Evolutionary conservation across 2,888 invertebrate species (phyloP).

Genomic region (Rutpela maculata): DNA sequence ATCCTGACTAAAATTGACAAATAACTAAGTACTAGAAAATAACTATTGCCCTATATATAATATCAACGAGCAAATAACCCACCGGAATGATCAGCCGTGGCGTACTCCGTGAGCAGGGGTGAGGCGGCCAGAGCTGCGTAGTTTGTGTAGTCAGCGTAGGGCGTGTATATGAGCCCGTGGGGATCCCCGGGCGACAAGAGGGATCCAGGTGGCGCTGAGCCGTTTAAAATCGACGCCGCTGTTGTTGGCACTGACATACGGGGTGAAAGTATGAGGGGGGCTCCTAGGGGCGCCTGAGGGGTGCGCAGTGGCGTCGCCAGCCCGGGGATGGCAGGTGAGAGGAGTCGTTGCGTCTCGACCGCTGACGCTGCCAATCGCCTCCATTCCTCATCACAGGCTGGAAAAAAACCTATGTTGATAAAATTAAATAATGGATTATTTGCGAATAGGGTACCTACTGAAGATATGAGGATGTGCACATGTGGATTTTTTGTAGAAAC

Average conservation of each 20-base stretch:
- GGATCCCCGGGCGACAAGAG: constrained; percentile 72
- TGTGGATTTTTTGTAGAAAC: neutral
- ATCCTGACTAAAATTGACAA: constrained; percentile 30
- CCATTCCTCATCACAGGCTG: constrained; percentile 85
- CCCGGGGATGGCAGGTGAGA: constrained; percentile 80
- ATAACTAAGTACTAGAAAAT: constrained; percentile 51
- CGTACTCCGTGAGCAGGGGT: constrained; percentile 89
- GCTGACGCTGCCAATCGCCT: constrained; percentile 88
- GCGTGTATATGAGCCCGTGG: constrained; percentile 91
- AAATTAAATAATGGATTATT: constrained; percentile 16
- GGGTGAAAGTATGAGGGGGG: constrained; percentile 94
- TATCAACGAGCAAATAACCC: constrained; percentile 91
- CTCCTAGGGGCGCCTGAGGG: constrained; percentile 88
- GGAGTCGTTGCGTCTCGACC: constrained; percentile 86
- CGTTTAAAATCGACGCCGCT: constrained; percentile 81
- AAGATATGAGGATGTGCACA: neutral
- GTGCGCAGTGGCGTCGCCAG: constrained; percentile 77
- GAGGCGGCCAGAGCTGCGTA: constrained; percentile 90
- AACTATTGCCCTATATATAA: constrained; percentile 44
- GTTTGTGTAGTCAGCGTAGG: constrained; percentile 92
- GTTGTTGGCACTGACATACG: constrained; percentile 90
- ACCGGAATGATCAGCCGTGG: constrained; percentile 94
- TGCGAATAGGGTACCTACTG: neutral
- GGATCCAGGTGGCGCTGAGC: constrained; percentile 79
- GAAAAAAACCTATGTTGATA: constrained; percentile 46